phyloP scores from a whole-genome alignment of 1,140 invertebrate species.

The Parapsyche elsis region DNA sequence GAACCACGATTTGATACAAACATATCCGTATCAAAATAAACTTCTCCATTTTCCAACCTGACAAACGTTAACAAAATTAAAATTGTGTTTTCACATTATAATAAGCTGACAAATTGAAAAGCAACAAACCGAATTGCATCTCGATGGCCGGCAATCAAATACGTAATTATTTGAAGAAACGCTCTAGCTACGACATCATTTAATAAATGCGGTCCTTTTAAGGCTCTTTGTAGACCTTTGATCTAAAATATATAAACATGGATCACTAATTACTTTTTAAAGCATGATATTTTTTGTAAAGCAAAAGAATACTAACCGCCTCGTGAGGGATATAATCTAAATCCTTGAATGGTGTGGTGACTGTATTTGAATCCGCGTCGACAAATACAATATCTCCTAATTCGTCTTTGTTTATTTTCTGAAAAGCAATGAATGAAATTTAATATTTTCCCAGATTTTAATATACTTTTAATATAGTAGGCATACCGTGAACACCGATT shows the following conservation, averaged over 20 bases:
- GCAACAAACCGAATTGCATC: slow-evolving; percentile 36
- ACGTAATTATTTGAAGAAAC: slow-evolving; percentile 45
- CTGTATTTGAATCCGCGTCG: slow-evolving; percentile 30
- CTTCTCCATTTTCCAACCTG: neutral
- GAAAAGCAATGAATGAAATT: neutral
- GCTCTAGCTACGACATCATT: slow-evolving; percentile 42
- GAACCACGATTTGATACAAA: slow-evolving; percentile 41
- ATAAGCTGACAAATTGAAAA: neutral
- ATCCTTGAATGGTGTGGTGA: slow-evolving; percentile 44
- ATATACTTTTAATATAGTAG: neutral
- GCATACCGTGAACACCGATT: slow-evolving; percentile 80
- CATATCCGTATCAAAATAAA: slow-evolving; percentile 28
- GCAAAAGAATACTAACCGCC: slow-evolving; percentile 36
- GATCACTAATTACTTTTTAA: too few species aligned
- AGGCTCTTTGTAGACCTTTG: neutral
- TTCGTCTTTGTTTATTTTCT: slow-evolving; percentile 36
- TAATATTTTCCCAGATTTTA: neutral
- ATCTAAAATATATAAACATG: slow-evolving; percentile 41
- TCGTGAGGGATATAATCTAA: slow-evolving; percentile 33
- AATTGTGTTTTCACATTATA: neutral
- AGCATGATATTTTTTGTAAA: too few species aligned
- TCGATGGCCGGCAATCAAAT: slow-evolving; percentile 42
- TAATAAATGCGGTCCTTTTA: slow-evolving; percentile 27
- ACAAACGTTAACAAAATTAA: neutral
- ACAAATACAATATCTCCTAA: slow-evolving; percentile 47